Evolutionary conservation across 2,113 vertebrate species (phyloP).

Genomic region (Pao palembangensis): DNA sequence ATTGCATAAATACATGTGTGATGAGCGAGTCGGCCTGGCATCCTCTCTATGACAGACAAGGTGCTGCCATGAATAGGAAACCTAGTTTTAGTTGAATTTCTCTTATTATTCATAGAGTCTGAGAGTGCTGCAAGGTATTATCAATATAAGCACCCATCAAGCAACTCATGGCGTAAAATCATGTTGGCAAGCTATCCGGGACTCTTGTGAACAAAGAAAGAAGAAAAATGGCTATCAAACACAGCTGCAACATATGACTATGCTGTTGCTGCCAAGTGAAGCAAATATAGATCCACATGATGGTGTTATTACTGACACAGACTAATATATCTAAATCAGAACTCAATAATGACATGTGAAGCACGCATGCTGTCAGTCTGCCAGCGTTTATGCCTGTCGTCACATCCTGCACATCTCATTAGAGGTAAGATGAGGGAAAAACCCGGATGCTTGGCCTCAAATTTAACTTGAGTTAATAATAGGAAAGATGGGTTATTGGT

Average conservation of each 20-base stretch:
- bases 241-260: background rate
- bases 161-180: conserved; percentile 20
- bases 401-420: too few species aligned
- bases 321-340: background rate
- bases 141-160: conserved; percentile 23
- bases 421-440: too few species aligned
- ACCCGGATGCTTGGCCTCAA: too few species aligned
- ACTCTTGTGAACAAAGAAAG: background rate
- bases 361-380: too few species aligned
- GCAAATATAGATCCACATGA: background rate
- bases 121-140: conserved; percentile 14
- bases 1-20: background rate
- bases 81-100: conserved; percentile 10
- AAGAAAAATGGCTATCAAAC: conserved; percentile 3
- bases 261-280: conserved; percentile 2
- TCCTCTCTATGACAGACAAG: background rate
- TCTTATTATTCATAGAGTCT: conserved; percentile 34
- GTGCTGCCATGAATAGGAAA: conserved; percentile 1
- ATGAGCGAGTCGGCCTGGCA: background rate
- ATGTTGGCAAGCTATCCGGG: conserved; percentile 10
- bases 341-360: too few species aligned
- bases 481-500: too few species aligned
- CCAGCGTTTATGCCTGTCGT: too few species aligned
- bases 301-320: background rate
- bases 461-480: too few species aligned